Conservation (phyloP, 2,113 vertebrate genomes). For the Colius striatus region DNA sequence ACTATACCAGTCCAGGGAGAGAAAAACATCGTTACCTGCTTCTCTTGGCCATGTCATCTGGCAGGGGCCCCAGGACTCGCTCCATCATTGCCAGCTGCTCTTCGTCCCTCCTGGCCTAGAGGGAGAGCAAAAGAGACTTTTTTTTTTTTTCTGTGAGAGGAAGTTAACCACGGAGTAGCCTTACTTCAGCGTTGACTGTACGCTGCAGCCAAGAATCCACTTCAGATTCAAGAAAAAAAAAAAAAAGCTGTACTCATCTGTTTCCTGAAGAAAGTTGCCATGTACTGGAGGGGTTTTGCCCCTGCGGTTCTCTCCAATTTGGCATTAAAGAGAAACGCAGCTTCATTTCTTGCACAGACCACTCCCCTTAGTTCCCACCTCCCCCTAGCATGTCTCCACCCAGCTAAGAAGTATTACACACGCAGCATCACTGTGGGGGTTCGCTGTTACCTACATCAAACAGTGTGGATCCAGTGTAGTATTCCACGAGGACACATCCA, state of each 20-base stretch:
- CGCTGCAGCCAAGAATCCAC: background rate
- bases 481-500: slow-evolving; percentile 88
- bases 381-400: background rate
- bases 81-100: slow-evolving; percentile 95
- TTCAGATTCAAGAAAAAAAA: background rate
- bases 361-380: background rate
- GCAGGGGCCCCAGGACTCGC: slow-evolving; percentile 85
- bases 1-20: background rate
- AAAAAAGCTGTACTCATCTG: background rate
- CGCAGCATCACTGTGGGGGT: too few relatives aligned
- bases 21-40: slow-evolving; percentile 74
- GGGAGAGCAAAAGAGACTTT: background rate
- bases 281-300: background rate
- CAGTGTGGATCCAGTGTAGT: slow-evolving; percentile 86
- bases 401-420: too few relatives aligned
- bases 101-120: slow-evolving; percentile 85
- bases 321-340: background rate
- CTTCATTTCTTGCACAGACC: background rate
- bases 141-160: background rate
- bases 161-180: too few relatives aligned
- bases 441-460: slow-evolving; percentile 79
- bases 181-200: background rate
- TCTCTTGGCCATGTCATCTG: slow-evolving; percentile 83
- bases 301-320: background rate
- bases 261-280: background rate